Evolutionary conservation across 2,113 vertebrate species (phyloP), one percentile per base, ranked within the genome.

Genomic region (Reinhardtius hippoglossoides): DNA sequence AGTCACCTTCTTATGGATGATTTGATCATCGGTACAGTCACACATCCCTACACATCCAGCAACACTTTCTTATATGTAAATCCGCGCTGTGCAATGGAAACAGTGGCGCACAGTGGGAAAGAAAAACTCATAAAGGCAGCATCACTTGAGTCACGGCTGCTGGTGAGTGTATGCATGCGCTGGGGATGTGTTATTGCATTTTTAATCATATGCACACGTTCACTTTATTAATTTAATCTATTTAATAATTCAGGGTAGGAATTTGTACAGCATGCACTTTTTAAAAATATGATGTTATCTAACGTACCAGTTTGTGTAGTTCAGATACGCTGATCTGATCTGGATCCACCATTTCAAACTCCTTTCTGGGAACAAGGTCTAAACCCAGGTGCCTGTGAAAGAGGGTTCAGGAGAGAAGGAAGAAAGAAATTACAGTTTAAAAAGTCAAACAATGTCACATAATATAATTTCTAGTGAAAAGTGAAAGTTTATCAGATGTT

Each of bases 321-420:
- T 99, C 97, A 58, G 97, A 98, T 76, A 98, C 94, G 69, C 98
- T 99, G 95, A 99, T 97, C 90, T 97, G 96, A 87, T 99, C 98
- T 9, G 96, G 96, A 92, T 99, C 97, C 91, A 98, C 97, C 87
- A 97, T 97, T 92, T 98, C 97, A 93, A 98, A 99, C 91, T 99
- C 98, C 87, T 98, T 99, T 62, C 98, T 96, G 81, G 98, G 98
- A 68, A 99, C 97, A 68, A 99, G 95, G 91, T 99, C 98, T 77
- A 99, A 92, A 70, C 98, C 97, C 78, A 99, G 93, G 88, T 99
- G 98, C 76, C 98, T 99, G 71, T 23, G 78, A 74, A 16, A 81
- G 55, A 85, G 4, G 31, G 44, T 52, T 68, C 5, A 37, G 5
- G 18, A 24, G 10, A 23, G 3, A 3, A 14, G 15, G 9, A 70